Base-by-base conservation (phyloP, 2,888 invertebrate genomes). In the Polymixis flavicincta region DNA sequence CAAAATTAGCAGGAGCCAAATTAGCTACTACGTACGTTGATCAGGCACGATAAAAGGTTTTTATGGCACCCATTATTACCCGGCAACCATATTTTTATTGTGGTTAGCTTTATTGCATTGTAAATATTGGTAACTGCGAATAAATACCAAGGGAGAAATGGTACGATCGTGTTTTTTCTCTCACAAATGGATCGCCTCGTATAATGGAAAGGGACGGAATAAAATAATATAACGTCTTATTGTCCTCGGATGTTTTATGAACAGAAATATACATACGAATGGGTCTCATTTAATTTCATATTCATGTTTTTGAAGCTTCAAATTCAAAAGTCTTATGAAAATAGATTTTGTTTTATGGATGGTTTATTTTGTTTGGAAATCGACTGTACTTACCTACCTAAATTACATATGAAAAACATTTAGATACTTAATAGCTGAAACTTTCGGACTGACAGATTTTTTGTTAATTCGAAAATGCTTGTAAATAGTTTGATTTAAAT, bases 81-180 rank as follows among this genome's bases (percentile, higher is more conserved):
- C 82, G 80, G 78, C 83, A 88, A 85, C 82, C 88, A 90, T 90
- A 89, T 90, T 91, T 91, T 91, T 90, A 89, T 87, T 89, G 87
- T 88, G 86, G 87, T 89, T 87, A 87, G 88, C 85, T 89, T 91
- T 91, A 91, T 90, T 88, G 88, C 88, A 90, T 86, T 89, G 88
- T 90, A 90, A 90, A 91, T 91, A 91, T 89, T 67, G 88, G 86
- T 89, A 85, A 86, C 88, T 85, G 90, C 84, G 84, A 87, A 90
- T 90, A 88, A 90, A 91, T 88, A 88, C 60, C 50, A 70, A 64
- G 22, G 73, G 84, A 77, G 81, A 83, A 87, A 74, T 83, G 82
- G 74, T 65, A 69, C 74, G 74, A 74, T 81, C 85, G 82, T 89
- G 84, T 88, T 88, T 88, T 76, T 87, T 85, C 78, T 82, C 73